Evolutionary conservation across 2,888 invertebrate genomes (phyloP), one percentile per base, ranked within the genome.

Genomic region (Machimus atricapillus): DNA sequence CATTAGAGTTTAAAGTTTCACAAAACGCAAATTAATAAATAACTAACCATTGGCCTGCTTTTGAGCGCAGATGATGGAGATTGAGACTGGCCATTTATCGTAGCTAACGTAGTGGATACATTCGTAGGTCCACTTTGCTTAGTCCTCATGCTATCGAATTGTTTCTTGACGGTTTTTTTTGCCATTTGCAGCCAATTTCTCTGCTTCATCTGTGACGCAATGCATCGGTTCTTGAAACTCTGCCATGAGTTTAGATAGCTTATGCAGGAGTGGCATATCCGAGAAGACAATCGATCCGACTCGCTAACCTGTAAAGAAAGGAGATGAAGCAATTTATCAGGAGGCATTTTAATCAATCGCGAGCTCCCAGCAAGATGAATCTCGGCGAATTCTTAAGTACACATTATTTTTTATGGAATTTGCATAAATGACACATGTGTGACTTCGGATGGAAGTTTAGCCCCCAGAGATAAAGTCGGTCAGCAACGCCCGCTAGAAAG

Each of bases 201-300:
- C 88, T 93, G 93, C 89, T 92, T 93, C 46, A 89, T 88, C 88
- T 93, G 93, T 16, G 93, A 91, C 85, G 91, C 90, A 56, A 92
- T 88, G 89, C 93, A 93, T 56, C 93, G 92, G 90, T 93, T 93
- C 87, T 93, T 93, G 89, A 93, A 93, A 88, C 93, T 93, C 90
- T 93, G 93, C 93, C 93, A 93, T 74, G 93, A 93, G 89, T 93
- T 93, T 89, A 93, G 89, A 89, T 91, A 93, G 88, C 93, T 93
- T 87, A 93, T 92, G 89, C 93, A 93, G 87, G 91, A 91, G 87
- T 93, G 93, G 87, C 93, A 93, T 87, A 93, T 91, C 46, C 91
- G 89, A 88, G 91, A 88, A 77, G 93, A 93, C n/a, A 93, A 89
- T 16, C 91, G 91, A 89, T 93, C 93, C 88, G 90, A 89, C 79